Evolutionary conservation across 1,140 invertebrate species (phyloP).

Genomic region (Muscidifurax raptorellus): DNA sequence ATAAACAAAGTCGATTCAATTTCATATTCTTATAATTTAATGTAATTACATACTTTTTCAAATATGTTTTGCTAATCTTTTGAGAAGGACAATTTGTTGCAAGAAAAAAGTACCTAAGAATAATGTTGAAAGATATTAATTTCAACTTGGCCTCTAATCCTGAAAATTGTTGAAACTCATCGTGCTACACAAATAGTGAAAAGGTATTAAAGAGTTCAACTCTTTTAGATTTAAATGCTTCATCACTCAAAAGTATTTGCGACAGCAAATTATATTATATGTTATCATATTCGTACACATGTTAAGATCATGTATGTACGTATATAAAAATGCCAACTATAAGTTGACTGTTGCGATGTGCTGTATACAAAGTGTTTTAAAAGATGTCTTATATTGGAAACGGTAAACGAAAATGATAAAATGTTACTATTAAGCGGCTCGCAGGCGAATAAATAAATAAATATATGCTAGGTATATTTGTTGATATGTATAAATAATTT

Average conservation of each 20-base stretch:
- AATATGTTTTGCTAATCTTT: not conserved
- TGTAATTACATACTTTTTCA: not conserved
- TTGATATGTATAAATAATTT: not conserved
- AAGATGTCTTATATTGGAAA: conserved; percentile 14
- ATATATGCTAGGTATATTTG: conserved; percentile 14
- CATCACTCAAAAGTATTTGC: conserved; percentile 29
- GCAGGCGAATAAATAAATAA: conserved; percentile 18
- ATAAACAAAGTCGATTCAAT: not conserved
- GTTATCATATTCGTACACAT: conserved; percentile 33
- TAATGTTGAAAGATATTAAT: conserved; percentile 13
- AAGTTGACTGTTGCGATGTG: conserved; percentile 32
- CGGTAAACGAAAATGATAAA: not conserved
- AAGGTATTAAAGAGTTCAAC: conserved; percentile 32
- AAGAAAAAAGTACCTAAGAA: conserved; percentile 4
- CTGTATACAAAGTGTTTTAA: conserved; percentile 14
- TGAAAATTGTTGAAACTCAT: conserved; percentile 17
- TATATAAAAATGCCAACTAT: not conserved
- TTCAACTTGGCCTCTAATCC: conserved; percentile 29
- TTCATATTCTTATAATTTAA: not conserved
- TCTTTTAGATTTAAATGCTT: conserved; percentile 34
- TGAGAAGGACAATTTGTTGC: not conserved
- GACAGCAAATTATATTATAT: conserved; percentile 25
- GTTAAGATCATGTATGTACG: conserved; percentile 13
- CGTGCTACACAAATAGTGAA: conserved; percentile 12
- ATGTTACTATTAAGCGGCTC: conserved; percentile 10